Percentiles rank a stretch among this genome's conserved stretches.
Evolutionary conservation across 1,140 invertebrate genomes (phyloP).

Genomic region (Chymomyza costata): DNA sequence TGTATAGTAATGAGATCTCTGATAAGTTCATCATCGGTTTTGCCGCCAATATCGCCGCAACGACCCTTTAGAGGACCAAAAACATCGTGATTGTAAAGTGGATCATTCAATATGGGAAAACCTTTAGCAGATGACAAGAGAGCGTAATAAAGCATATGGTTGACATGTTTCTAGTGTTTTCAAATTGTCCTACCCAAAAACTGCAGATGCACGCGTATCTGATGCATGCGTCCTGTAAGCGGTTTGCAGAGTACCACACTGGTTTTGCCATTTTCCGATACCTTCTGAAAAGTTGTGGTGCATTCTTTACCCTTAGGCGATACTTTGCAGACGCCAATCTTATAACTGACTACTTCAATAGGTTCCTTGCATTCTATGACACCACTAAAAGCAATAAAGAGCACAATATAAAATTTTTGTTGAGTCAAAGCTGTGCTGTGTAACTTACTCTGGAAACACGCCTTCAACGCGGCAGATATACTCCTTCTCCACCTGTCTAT

Average conservation of each 20-base stretch:
- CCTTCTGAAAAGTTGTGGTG: slow-evolving; percentile 90
- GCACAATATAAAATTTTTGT: too few relatives aligned
- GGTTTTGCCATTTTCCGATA: slow-evolving; percentile 91
- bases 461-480: slow-evolving; percentile 98
- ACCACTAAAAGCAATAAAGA: slow-evolving; percentile 83
- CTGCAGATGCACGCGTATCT: slow-evolving; percentile 98
- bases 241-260: slow-evolving; percentile 96
- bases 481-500: slow-evolving; percentile 94
- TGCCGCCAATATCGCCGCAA: slow-evolving; percentile 90
- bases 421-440: too few relatives aligned
- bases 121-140: too few relatives aligned
- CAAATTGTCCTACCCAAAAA: slow-evolving; percentile 76
- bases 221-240: slow-evolving; percentile 97
- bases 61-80: slow-evolving; percentile 94
- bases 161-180: too few relatives aligned
- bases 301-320: slow-evolving; percentile 94
- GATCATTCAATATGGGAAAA: too few relatives aligned
- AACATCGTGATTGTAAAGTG: too few relatives aligned
- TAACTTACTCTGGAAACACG: slow-evolving; percentile 93
- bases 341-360: slow-evolving; percentile 95
- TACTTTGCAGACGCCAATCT: slow-evolving; percentile 96
- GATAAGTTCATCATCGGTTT: slow-evolving; percentile 93
- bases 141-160: too few relatives aligned
- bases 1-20: slow-evolving; percentile 92
- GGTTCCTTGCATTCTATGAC: slow-evolving; percentile 91